Base-by-base conservation (phyloP, 2,113 vertebrate species). In the Hippocampus guttulatus region DNA sequence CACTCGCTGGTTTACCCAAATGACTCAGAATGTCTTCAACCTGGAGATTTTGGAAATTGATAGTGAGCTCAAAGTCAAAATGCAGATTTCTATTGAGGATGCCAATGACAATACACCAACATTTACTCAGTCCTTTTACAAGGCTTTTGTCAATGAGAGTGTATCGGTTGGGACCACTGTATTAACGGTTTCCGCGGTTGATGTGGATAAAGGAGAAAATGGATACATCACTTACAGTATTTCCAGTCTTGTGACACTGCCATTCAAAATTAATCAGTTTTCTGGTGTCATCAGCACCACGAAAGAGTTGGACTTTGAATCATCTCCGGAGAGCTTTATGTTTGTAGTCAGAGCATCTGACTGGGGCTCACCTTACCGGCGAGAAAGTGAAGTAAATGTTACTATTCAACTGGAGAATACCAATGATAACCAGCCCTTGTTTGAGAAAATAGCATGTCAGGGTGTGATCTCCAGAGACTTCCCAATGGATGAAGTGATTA, bases 171-270 rank as follows among this genome's bases (percentile, higher is more conserved):
- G 94, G 0, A 95, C 93, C 1, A 94, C 71, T 0, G 67, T 99
- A 55, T 80, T 99, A 73, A 77, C 87, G 0, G 92, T 99, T 64
- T 95, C 93, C 2, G 97, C 97, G 40, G 89, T 85, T 18, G 97
- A 99, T 78, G 90, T 89, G 58, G 97, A 99, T 68, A 91, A 88
- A 71, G 97, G 97, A 52, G 97, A 99, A 87, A 99, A 99, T 10
- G 95, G 97, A 38, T 99, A 99, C 63, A 98, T 99, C 69, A 99
- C 97, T 0, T 99, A 98, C 30, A 99, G 95, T 79, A 94, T 99
- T 70, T 94, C 95, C 68, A 97, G 93, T 78, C 81, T 96, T 61
- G 92, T 93, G 81, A 76, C 92, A 0, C 74, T 99, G 3, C 97
- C 97, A 0, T 99, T 99, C 84, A 87, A 90, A 72, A 94, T 99